Evolutionary conservation across 2,888 invertebrate species (phyloP).

Genomic region (Tipula vernalis): DNA sequence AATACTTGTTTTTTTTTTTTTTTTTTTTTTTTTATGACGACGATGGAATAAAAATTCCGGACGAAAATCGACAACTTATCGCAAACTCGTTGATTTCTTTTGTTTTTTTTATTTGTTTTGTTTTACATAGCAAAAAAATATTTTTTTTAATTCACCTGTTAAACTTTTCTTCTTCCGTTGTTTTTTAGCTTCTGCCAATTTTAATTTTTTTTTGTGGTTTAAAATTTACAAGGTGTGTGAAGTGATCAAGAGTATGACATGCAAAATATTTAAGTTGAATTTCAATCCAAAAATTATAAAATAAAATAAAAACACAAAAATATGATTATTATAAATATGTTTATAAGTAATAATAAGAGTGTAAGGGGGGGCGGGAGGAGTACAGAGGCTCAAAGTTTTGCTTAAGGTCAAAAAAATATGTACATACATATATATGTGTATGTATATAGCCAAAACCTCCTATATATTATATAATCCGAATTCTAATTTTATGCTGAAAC

Average conservation of each 20-base stretch:
- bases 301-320: not conserved
- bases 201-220: not conserved
- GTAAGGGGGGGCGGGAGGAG: no score
- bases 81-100: not conserved
- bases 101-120: not conserved
- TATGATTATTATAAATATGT: not conserved
- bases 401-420: not conserved
- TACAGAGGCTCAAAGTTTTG: no score
- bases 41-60: not conserved
- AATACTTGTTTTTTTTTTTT: not conserved
- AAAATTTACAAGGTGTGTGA: not conserved
- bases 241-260: not conserved
- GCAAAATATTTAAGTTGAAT: not conserved
- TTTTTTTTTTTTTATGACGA: not conserved
- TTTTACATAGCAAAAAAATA: not conserved
- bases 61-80: not conserved
- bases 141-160: constrained; percentile 54
- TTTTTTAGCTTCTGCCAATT: constrained; percentile 82
- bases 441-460: not conserved
- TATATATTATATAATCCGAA: no score
- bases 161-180: constrained; percentile 86
- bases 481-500: no score
- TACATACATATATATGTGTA: not conserved
- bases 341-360: not conserved
- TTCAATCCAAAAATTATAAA: not conserved